Base-by-base conservation (phyloP, 2,113 vertebrate species). In the Eclectus roratus region DNA sequence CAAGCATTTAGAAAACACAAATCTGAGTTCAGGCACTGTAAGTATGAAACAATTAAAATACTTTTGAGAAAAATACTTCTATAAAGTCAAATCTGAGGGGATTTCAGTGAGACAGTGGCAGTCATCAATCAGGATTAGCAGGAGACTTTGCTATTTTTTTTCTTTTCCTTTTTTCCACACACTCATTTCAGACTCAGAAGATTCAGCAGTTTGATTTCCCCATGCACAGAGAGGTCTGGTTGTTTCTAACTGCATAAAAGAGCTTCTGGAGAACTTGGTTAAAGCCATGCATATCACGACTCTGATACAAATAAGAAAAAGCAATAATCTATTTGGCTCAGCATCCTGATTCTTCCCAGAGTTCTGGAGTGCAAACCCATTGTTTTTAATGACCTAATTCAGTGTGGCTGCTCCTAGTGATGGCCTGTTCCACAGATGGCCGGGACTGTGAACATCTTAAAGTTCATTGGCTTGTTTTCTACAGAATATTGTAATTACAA, bases 11-110 rank as follows among this genome's bases (percentile, higher is more conserved):
- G 11, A 43, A 46, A 28, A 50, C 31, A 33, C 25, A 91, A 53
- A 37, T 43, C 50, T 49, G 47, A 95, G 15, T 27, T 43, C 58
- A 90, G 33, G 27, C n/a, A 68, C 19, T 72, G 7, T 79, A 66
- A 91, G 44, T 28, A 43, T 44, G 41, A 96, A 95, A 86, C 39
- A 96, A 94, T 95, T 94, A 94, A 94, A 89, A 81, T n/a, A 47
- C 23, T 84, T 88, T 39, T 41, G 73, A 65, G 78, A 78, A 82
- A 94, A 97, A 66, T 33, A 37, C 13, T 94, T 88, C 60, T 44
- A 72, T 84, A 35, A 52, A 82, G 80, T n/a, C 50, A 89, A 21
- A 87, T 76, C 33, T 50, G 23, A 72, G n/a, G 19, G 47, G 43
- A 90, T 65, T 94, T 52, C 53, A 88, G 25, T 65, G 10, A 29